Conservation (phyloP, 92 coral and sea anemone genomes). For the Epizoanthus scotinus region DNA sequence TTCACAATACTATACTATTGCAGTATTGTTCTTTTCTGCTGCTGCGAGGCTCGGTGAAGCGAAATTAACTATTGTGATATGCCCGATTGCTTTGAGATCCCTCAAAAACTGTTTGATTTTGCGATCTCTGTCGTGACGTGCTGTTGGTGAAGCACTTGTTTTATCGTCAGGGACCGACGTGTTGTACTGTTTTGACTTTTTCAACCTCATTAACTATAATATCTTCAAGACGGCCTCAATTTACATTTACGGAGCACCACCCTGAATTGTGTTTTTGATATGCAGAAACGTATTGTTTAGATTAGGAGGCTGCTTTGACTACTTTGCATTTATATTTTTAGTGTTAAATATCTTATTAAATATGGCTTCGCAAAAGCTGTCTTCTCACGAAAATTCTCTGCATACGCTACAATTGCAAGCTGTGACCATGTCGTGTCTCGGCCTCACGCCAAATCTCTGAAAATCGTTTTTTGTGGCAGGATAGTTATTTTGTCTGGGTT, state of each 20-base stretch:
- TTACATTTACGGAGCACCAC: conserved; percentile 62
- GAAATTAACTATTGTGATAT: conserved; percentile 33
- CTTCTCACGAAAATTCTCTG: conserved; percentile 15
- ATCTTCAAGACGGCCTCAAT: conserved; percentile 63
- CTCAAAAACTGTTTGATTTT: conserved; percentile 6
- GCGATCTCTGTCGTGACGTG: conserved; percentile 38
- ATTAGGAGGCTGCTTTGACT: conserved; percentile 51
- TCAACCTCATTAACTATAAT: conserved; percentile 15
- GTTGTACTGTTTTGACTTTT: conserved; percentile 15
- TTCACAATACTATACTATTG: conserved; percentile 24
- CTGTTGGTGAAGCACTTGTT: background rate
- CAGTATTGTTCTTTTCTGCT: conserved; percentile 21
- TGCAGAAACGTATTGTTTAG: conserved; percentile 65
- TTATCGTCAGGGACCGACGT: conserved; percentile 9
- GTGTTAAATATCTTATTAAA: conserved; percentile 23
- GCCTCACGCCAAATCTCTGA: conserved; percentile 65
- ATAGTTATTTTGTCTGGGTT: conserved; percentile 96
- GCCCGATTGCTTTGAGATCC: background rate
- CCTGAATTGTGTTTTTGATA: conserved; percentile 54
- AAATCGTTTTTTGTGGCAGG: conserved; percentile 72
- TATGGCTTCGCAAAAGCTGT: conserved; percentile 9
- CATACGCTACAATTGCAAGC: conserved; percentile 4
- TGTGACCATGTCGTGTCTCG: conserved; percentile 47
- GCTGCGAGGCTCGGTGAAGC: conserved; percentile 32
- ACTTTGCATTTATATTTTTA: conserved; percentile 70